Conservation (phyloP, 2,113 vertebrate genomes). For the Sphyrna mokarran region DNA sequence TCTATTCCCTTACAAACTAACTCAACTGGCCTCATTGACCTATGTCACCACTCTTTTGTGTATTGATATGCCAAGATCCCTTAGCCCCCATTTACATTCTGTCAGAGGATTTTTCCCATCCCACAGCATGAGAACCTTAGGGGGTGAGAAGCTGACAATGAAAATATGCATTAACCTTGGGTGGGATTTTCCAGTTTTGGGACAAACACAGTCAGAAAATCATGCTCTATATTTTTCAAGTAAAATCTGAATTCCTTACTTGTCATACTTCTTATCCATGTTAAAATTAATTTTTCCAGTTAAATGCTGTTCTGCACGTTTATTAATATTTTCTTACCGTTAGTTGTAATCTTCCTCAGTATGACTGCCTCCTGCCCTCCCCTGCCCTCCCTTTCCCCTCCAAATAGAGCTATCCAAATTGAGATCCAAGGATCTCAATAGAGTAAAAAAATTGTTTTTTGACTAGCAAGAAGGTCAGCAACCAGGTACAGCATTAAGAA, state of each 20-base stretch:
- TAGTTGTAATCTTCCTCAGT: background rate
- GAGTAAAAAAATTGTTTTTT: background rate
- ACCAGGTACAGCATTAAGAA: background rate
- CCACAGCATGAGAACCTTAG: too few species aligned
- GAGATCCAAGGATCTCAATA: background rate
- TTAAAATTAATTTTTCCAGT: background rate
- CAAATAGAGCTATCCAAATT: background rate
- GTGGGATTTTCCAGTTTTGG: too few species aligned
- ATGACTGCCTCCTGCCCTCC: background rate
- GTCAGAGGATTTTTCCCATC: too few species aligned
- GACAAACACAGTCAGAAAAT: too few species aligned
- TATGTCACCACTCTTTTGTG: background rate
- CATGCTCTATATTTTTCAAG: background rate
- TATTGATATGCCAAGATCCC: background rate
- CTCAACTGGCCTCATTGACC: background rate
- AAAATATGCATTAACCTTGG: too few species aligned
- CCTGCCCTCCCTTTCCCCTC: too few species aligned
- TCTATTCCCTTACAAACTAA: background rate
- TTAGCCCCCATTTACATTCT: background rate
- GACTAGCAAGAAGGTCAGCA: background rate
- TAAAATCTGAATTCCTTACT: background rate
- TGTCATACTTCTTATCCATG: background rate
- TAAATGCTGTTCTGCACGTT: background rate
- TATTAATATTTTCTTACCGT: background rate
- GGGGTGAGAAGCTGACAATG: too few species aligned